phyloP scores from a whole-genome alignment of 2,797 vertebrate genomes.

The Phrynocephalus guinanensis region DNA sequence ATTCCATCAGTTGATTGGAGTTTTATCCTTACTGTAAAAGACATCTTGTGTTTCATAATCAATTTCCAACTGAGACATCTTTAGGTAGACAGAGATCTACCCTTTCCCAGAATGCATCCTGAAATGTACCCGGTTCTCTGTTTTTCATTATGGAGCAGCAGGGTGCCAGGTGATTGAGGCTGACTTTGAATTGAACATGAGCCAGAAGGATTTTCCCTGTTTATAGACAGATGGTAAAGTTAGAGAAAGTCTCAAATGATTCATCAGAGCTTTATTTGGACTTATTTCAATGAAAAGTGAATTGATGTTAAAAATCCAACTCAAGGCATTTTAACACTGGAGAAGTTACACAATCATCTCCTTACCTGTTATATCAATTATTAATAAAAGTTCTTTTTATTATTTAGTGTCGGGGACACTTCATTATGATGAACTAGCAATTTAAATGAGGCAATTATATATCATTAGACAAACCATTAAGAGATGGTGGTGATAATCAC shows the following conservation, averaged over 20 bases:
- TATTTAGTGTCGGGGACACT: slow-evolving; percentile 42
- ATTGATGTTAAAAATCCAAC: slow-evolving; percentile 26
- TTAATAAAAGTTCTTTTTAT: slow-evolving; percentile 42
- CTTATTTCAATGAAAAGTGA: slow-evolving; percentile 59
- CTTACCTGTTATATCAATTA: slow-evolving; percentile 46
- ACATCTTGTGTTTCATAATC: not conserved
- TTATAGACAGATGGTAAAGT: slow-evolving; percentile 60
- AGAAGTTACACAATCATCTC: slow-evolving; percentile 29
- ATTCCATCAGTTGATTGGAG: slow-evolving; percentile 45
- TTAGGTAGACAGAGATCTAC: slow-evolving; percentile 7
- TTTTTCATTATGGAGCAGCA: slow-evolving; percentile 21
- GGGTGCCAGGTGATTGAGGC: not conserved
- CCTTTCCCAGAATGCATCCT: slow-evolving; percentile 34
- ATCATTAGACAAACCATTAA: slow-evolving; percentile 67
- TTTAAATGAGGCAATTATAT: slow-evolving; percentile 69
- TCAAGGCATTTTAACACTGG: slow-evolving; percentile 39
- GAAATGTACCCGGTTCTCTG: not conserved
- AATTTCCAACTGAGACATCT: not conserved
- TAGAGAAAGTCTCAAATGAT: slow-evolving; percentile 59
- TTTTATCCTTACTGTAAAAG: slow-evolving; percentile 27
- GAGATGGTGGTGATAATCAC: slow-evolving; percentile 60
- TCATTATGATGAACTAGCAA: slow-evolving; percentile 49
- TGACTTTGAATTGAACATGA: slow-evolving; percentile 52
- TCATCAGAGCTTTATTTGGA: slow-evolving; percentile 49
- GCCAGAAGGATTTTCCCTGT: slow-evolving; percentile 42